Conservation (phyloP, 1,140 invertebrate genomes). For the Polyergus mexicanus region DNA sequence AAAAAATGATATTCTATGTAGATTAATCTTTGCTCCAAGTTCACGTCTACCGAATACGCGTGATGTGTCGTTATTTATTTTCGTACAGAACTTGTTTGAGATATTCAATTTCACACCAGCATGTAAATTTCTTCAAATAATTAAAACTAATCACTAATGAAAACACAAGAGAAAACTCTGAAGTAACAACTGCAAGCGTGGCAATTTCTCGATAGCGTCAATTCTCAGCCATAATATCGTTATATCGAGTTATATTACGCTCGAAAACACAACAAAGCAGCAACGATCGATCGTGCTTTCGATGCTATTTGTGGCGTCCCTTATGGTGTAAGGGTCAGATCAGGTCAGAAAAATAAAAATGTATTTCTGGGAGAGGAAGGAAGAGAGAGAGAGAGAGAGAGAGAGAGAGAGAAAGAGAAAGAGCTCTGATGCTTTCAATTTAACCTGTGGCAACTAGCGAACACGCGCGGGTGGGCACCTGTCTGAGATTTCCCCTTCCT, state of each 20-base stretch:
- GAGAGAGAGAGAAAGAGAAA: not conserved
- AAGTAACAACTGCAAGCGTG: no score
- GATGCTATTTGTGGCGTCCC: not conserved
- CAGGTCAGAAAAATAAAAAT: not conserved
- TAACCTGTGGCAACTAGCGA: constrained; percentile 59
- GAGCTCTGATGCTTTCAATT: constrained; percentile 66
- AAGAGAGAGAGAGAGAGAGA: no score
- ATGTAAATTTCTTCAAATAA: not conserved
- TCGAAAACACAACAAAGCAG: not conserved
- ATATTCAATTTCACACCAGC: not conserved
- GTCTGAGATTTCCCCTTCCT: constrained; percentile 48
- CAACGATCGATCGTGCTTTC: not conserved
- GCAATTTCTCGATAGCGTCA: not conserved
- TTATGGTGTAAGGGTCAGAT: no score
- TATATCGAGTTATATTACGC: not conserved
- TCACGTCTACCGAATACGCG: not conserved
- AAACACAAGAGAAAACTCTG: not conserved
- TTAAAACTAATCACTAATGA: not conserved
- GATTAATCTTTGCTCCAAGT: not conserved
- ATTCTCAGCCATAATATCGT: not conserved
- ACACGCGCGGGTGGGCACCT: constrained; percentile 59
- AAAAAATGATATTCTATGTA: not conserved
- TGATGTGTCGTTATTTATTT: not conserved
- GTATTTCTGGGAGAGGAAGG: no score
- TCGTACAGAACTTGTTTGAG: not conserved